Base-by-base conservation (phyloP, 2,113 vertebrate species). In the Microcebus tavaratra region DNA sequence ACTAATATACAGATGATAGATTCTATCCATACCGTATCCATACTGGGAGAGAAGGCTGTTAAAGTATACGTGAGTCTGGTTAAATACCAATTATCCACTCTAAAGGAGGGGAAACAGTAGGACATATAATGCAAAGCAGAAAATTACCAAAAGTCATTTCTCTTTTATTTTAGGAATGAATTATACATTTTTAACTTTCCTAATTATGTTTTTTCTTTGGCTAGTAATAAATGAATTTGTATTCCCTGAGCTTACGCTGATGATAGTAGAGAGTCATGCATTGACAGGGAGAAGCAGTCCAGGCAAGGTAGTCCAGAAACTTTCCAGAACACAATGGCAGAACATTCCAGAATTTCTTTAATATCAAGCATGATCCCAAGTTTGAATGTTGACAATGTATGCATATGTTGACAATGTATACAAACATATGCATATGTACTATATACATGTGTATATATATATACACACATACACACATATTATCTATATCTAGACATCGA, bases 141-240 rank as follows among this genome's bases (percentile, higher is more conserved):
- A 96, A 92, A 67, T 50, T 68, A 90, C 17, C 0, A 0, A 84
- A 93, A 91, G 63, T 72, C 93, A 42, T 83, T 68, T 85, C 50
- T 86, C 53, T 85, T 91, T 87, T 76, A 72, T 75, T 97, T 95
- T 95, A 39, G n/a, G 72, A 93, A 90, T 81, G 75, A 94, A 96
- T 94, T 80, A 78, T 90, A 72, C 57, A 63, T 80, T 95, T 94
- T 95, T 61, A 88, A 83, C 73, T 95, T 93, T 70, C 59, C 65
- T 94, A 81, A 80, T 95, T 87, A 55, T 88, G 23, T 50, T 78
- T 94, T 73, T 86, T 76, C 50, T 90, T 76, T 87, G n/a, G 53
- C 59, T 79, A 68, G 34, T 93, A 94, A 81, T 90, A 68, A 87
- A 67, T 88, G 70, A 84, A 92, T 95, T 94, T 94, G 80, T 83